Conservation (phyloP, 1,140 invertebrate species). For the Pachyrhynchus sulphureomaculatus region DNA sequence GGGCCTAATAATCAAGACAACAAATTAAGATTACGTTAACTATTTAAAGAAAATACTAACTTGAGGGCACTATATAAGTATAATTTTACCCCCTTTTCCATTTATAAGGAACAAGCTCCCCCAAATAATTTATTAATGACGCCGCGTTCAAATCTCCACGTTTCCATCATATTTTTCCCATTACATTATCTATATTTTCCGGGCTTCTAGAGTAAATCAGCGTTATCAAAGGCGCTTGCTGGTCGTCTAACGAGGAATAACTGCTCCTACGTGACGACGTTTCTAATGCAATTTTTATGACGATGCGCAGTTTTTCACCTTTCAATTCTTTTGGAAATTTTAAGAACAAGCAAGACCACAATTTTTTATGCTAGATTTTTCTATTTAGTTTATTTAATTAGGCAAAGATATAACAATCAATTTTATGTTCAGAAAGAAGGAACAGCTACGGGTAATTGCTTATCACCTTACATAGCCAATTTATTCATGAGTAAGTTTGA, state of each 20-base stretch:
- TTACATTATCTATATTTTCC: conserved; percentile 49
- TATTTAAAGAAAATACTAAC: too few relatives aligned
- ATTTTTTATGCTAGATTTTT: neutral
- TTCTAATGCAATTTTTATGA: conserved; percentile 45
- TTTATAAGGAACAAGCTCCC: neutral
- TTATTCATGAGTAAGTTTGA: too few relatives aligned
- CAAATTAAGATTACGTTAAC: too few relatives aligned
- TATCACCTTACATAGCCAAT: too few relatives aligned
- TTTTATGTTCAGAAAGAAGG: too few relatives aligned
- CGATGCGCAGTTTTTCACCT: neutral
- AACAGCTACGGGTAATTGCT: too few relatives aligned
- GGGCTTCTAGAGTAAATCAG: conserved; percentile 46
- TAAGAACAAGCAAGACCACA: neutral
- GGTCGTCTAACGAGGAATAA: conserved; percentile 47
- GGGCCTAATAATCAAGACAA: too few relatives aligned
- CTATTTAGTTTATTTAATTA: too few relatives aligned
- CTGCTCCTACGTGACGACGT: conserved; percentile 43
- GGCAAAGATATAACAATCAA: too few relatives aligned
- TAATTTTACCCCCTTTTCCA: too few relatives aligned
- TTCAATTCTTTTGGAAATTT: too few relatives aligned
- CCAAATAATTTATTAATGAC: conserved; percentile 22
- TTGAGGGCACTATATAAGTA: too few relatives aligned
- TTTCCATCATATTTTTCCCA: conserved; percentile 47
- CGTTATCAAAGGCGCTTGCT: conserved; percentile 43
- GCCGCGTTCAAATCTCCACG: conserved; percentile 31